Evolutionary conservation across 2,113 vertebrate species (phyloP), one percentile per base, ranked within the genome.

Genomic region (Lichenostomus cassidix): DNA sequence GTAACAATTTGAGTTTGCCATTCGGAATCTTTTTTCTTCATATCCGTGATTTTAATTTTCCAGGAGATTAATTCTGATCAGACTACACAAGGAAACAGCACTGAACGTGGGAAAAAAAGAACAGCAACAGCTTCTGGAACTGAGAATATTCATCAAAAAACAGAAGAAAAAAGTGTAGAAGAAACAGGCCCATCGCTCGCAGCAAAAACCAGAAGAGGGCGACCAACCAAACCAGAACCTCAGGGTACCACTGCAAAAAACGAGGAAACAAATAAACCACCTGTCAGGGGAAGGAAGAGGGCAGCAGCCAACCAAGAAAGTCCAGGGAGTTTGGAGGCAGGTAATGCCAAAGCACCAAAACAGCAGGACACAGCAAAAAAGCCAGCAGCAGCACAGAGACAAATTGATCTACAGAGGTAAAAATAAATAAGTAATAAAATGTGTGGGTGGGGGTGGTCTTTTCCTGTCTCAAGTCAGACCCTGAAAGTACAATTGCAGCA

Each of bases 371-470:
- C 98, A 92, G 98, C 98, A 97, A 99, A 98, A 94, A 99, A 99
- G 94, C 98, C 98, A 93, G 97, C 98, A 85, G 98, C 98, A 90
- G 97, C 98, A 97, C 99, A 99, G 97, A 98, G 99, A 97, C 99
- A 99, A 90, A 99, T 99, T 28, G 99, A 99, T 96, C 97, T 99
- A 76, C 99, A 99, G 97, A 99, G 99, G 99, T 99, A 98, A 98
- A 92, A 39, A 60, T 8, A 23, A 65, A 77, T 7, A 39, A 49
- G 46, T 42, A 47, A 37, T 28, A 3, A 49, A 79, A n/a, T 35
- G 7, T 1, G 0, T 41, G 50, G 60, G 14, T 23, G n/a, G 29
- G 46, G 35, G 16, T 20, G 47, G 35, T 39, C n/a, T 18, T 68
- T 44, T 77, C 14, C 53, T 83, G 11, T 64, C 74, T 65, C 21